phyloP scores from a whole-genome alignment of 2,888 invertebrate genomes.

The Tipula confusa region DNA sequence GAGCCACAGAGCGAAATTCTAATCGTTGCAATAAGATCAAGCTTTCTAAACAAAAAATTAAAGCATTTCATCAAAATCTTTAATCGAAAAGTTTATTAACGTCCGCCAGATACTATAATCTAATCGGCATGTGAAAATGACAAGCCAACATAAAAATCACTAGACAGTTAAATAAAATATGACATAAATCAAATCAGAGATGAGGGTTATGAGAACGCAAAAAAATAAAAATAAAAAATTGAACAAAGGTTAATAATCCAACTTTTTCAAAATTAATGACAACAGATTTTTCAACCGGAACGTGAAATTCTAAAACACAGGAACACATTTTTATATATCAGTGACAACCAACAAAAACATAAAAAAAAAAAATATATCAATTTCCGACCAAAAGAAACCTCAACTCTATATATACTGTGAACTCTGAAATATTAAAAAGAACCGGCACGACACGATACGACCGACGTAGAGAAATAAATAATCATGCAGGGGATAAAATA shows the following conservation, averaged over 20 bases:
- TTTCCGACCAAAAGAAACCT: background rate
- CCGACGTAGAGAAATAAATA: background rate
- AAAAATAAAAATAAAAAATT: background rate
- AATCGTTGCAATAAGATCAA: no score
- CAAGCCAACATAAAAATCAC: background rate
- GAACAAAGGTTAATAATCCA: background rate
- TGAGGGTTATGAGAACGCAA: conserved; percentile 12
- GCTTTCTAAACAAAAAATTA: background rate
- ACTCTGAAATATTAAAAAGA: background rate
- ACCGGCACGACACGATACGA: background rate
- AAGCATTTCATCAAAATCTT: background rate
- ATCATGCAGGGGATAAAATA: background rate
- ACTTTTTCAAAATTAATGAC: background rate
- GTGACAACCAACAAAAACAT: background rate
- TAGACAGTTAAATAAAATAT: conserved; percentile 20
- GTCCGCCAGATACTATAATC: background rate
- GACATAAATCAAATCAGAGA: background rate
- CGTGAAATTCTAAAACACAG: background rate
- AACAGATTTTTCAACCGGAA: background rate
- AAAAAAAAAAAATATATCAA: background rate
- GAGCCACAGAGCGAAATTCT: no score
- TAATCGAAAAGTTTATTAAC: background rate
- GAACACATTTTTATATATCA: background rate
- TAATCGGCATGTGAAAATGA: background rate
- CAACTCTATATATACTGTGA: background rate